Evolutionary conservation across 2,888 invertebrate species (phyloP).

Genomic region (Dryobotodes eremita): DNA sequence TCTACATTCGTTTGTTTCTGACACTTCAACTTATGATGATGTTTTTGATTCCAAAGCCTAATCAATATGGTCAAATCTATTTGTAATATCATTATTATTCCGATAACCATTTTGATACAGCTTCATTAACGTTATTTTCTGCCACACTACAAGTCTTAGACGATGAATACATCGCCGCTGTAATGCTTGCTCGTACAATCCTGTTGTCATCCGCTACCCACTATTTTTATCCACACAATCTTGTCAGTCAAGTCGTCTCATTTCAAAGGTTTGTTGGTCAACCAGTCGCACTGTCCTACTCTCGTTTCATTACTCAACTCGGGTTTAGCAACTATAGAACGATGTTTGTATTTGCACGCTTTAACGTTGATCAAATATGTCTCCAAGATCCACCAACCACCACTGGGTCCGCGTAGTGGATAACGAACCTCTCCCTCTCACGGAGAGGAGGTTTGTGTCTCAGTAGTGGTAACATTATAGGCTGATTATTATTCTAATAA

Average conservation of each 20-base stretch:
- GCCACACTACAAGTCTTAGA: constrained; percentile 35
- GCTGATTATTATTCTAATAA: not conserved
- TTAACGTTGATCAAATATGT: constrained; percentile 8
- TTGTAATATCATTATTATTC: not conserved
- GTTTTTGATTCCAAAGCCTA: not conserved
- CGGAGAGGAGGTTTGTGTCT: too few relatives aligned
- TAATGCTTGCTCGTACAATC: constrained; percentile 37
- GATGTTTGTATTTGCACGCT: constrained; percentile 49
- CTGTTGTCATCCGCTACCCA: constrained; percentile 58
- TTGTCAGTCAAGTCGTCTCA: constrained; percentile 57
- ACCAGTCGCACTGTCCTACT: constrained; percentile 54
- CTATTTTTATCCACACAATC: constrained; percentile 60
- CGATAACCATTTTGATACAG: not conserved
- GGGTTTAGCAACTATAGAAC: constrained; percentile 47
- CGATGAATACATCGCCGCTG: constrained; percentile 31
- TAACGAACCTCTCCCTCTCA: not conserved
- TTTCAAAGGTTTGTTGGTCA: constrained; percentile 66
- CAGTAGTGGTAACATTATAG: not conserved
- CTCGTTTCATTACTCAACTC: constrained; percentile 56
- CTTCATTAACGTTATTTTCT: constrained; percentile 9
- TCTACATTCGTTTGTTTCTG: not conserved
- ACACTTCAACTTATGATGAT: not conserved
- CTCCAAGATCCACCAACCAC: not conserved
- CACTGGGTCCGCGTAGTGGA: too few relatives aligned
- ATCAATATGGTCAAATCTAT: not conserved